A percentile compares a stretch with the other conserved stretches of the same genome.
Evolutionary conservation across 2,113 vertebrate species (phyloP).

Genomic region (Sinocyclocheilus anophthalmus): DNA sequence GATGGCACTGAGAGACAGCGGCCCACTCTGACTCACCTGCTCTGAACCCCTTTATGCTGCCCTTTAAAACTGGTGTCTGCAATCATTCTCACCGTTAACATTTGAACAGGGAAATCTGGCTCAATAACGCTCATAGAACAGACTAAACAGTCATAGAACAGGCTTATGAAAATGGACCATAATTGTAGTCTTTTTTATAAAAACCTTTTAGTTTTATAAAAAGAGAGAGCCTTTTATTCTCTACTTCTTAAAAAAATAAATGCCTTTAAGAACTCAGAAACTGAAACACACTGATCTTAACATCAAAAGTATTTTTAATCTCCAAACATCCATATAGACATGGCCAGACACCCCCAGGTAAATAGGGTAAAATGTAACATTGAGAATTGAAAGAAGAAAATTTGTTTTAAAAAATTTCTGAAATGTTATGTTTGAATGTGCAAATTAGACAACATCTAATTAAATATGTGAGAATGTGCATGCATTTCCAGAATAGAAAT

Average conservation of each 20-base stretch:
- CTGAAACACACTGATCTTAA: too few relatives aligned
- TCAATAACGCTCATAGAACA: neutral
- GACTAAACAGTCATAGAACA: neutral
- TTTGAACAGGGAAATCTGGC: neutral
- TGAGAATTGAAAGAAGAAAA: too few relatives aligned
- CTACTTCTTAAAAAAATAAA: neutral
- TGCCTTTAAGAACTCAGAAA: too few relatives aligned
- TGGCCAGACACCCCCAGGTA: too few relatives aligned
- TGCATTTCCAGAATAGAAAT: too few relatives aligned
- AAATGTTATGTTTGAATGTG: too few relatives aligned
- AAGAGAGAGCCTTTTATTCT: neutral
- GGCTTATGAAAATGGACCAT: neutral
- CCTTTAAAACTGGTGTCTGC: neutral
- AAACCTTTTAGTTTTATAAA: neutral
- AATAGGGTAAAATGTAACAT: too few relatives aligned
- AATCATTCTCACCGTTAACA: neutral
- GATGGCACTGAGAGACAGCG: conserved; percentile 10
- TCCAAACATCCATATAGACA: too few relatives aligned
- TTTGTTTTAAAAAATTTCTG: too few relatives aligned
- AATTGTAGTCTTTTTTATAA: neutral
- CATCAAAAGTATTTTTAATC: too few relatives aligned
- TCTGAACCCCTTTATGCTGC: neutral
- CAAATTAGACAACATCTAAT: too few relatives aligned
- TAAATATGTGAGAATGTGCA: too few relatives aligned
- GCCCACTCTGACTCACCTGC: conserved; percentile 24